These are phyloP conservation scores for Tanypteryx hageni DNA, from an alignment of 2,888 invertebrate species.

Conservation along the genomic window DNA sequence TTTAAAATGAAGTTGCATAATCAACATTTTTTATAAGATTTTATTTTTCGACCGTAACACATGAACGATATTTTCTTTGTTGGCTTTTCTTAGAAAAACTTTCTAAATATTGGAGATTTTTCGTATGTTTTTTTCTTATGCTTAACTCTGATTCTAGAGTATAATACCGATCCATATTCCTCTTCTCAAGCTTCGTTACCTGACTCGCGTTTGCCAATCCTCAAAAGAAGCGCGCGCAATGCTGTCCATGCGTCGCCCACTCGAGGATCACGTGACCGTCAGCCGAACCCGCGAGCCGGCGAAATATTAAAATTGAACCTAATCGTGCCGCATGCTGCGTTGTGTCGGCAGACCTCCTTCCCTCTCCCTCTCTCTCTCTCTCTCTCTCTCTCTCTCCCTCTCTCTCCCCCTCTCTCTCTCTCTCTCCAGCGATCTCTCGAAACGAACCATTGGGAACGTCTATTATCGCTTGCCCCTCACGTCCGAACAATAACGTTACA, in stretches of 20 bases:
- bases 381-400: too few species aligned
- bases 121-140: too few species aligned
- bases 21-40: too few species aligned
- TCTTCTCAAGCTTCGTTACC: neutral
- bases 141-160: too few species aligned
- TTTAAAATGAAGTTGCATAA: too few species aligned
- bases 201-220: neutral
- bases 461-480: neutral
- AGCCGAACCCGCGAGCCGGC: constrained; percentile 26
- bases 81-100: too few species aligned
- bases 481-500: neutral
- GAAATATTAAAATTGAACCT: constrained; percentile 53
- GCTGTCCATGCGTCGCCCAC: constrained; percentile 46
- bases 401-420: too few species aligned
- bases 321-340: constrained; percentile 43
- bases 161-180: neutral
- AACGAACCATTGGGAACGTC: constrained; percentile 9
- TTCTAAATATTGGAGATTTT: too few species aligned
- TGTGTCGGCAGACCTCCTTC: constrained; percentile 28
- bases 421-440: constrained; percentile 34
- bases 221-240: neutral
- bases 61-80: too few species aligned
- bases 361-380: too few species aligned
- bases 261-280: constrained; percentile 50
- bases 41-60: too few species aligned